A percentile compares a stretch with the other conserved stretches of the same genome.
phyloP scores from a whole-genome alignment of 2,113 vertebrate species.

The Terrapene triunguis region DNA sequence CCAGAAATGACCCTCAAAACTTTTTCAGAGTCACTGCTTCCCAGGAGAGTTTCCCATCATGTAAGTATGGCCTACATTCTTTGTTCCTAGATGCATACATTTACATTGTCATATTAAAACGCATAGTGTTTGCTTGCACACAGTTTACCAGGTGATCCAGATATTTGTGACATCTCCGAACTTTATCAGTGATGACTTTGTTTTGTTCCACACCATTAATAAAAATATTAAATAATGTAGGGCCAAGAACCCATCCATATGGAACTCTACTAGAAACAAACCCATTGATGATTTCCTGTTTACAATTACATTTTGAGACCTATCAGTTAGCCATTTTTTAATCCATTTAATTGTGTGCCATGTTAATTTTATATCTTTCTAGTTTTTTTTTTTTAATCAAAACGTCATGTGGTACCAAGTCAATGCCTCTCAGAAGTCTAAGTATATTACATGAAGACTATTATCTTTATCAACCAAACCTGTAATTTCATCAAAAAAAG shows the following conservation, averaged over 20 bases:
- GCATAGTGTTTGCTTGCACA: too few relatives aligned
- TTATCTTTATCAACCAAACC: neutral
- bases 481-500: neutral
- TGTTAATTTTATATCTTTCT: neutral
- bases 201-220: neutral
- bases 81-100: too few relatives aligned
- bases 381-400: neutral
- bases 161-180: neutral
- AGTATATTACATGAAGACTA: neutral
- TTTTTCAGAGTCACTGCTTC: too few relatives aligned
- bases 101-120: too few relatives aligned
- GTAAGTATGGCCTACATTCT: too few relatives aligned
- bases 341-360: neutral
- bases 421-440: neutral
- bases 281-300: neutral
- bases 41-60: too few relatives aligned
- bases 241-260: neutral
- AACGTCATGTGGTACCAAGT: neutral
- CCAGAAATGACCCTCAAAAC: too few relatives aligned
- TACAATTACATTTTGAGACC: neutral
- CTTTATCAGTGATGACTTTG: neutral
- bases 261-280: too few relatives aligned
- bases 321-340: neutral
- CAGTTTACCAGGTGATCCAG: neutral
- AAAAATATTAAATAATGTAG: neutral